Base-by-base conservation (phyloP, 2,113 vertebrate species). In the Melozone crissalis region DNA sequence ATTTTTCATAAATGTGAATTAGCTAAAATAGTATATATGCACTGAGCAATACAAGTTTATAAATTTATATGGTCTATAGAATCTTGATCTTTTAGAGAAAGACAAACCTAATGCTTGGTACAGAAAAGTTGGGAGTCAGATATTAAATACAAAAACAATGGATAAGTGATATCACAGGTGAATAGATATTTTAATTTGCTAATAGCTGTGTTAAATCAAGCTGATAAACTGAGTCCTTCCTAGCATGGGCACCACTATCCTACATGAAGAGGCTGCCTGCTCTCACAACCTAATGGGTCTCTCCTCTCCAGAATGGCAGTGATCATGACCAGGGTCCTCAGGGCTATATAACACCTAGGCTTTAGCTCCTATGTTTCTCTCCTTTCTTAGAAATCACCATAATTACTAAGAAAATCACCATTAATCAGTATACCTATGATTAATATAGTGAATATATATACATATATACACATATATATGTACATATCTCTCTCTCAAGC, bases 321-420 rank as follows among this genome's bases (percentile, higher is more conserved):
- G 13, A 33, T 27, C 7, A 6, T 23, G 23, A 57, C 2, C 0
- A 0, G 1, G 28, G 27, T 41, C 26, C 4, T 1, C 39, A 43
- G 33, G 7, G 14, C 55, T 51, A 51, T 51, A 51, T 26, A 51
- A 51, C 7, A 41, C 21, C 9, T 15, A 17, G 33, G 18, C 4
- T 62, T 67, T 28, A 57, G 10, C 7, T 0, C 47, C 15, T 39
- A 4, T 30, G 7, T 30, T 77, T 52, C 33, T 77, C 39, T 58
- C 2, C 19, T 63, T 49, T 39, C 18, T 20, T 20, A 43, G 2
- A 4, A 22, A 58, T 67, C 43, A 54, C 7, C 23, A 33, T 33
- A 76, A 71, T 41, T 33, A 44, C 7, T 15, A 58, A 68, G n/a
- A 57, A 67, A 62, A 73, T 30, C 26, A 30, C 10, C 18, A 37